Base-by-base conservation (phyloP, 2,113 vertebrate species). In the Anarrhichthys ocellatus region DNA sequence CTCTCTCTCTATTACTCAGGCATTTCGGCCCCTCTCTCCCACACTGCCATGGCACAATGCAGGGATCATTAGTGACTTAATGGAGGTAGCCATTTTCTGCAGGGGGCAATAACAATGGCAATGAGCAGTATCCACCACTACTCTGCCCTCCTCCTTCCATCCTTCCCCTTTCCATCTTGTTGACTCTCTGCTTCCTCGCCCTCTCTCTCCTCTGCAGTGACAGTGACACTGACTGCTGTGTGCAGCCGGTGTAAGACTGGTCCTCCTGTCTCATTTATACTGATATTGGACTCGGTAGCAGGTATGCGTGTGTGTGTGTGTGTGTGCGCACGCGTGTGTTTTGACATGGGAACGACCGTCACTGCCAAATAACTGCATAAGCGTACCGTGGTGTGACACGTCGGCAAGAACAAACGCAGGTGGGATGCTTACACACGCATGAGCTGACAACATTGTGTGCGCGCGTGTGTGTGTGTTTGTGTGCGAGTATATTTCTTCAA, bases 11-110 rank as follows among this genome's bases (percentile, higher is more conserved):
- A 61, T 61, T 54, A 2, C 76, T 77, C 87, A 80, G 89, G 83
- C 77, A 77, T 83, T 64, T 80, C 13, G 22, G 73, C 85, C 87
- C 73, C 83, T 81, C 78, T 84, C 85, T 50, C 84, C 32, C 29
- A 29, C 81, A 38, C 84, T 63, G 78, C 66, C 88, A 50, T 36
- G 85, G 78, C 84, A 88, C 83, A 85, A 89, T 88, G 86, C 87
- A 91, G 80, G 91, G 86, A 90, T 92, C 93, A 93, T 93, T 93
- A 93, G 90, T 75, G 87, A 38, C 84, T 90, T 94, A 93, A 94
- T 92, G 92, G 90, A 92, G 92, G 91, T 72, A 89, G 89, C 81
- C 82, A 82, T 89, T 92, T 93, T 90, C 87, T 87, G 89, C 88
- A 87, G 85, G 75, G 89, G 75, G 82, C 78, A 84, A 84, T 90